phyloP scores from a whole-genome alignment of 2,113 vertebrate genomes.

The Gobiocypris rarus region DNA sequence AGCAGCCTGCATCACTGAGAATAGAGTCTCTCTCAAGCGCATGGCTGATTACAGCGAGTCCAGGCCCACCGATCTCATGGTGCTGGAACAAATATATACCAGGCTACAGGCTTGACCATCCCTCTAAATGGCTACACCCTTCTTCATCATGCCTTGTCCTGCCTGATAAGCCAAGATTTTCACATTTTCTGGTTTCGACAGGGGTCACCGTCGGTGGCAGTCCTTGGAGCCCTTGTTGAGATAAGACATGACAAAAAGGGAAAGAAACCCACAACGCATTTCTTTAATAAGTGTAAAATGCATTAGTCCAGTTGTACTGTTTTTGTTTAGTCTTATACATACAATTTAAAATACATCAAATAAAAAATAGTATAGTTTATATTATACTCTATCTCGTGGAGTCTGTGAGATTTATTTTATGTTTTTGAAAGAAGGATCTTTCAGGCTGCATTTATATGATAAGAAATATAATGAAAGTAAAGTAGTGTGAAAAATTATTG shows the following conservation, averaged over 20 bases:
- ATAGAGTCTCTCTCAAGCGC: conserved; percentile 49
- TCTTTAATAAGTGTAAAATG: background rate
- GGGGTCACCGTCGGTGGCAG: background rate
- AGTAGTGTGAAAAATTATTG: background rate
- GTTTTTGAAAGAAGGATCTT: too few species aligned
- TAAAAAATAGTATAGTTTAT: too few species aligned
- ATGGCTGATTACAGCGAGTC: conserved; percentile 46
- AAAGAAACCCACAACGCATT: background rate
- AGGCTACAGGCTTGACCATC: conserved; percentile 57
- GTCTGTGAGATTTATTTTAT: too few species aligned
- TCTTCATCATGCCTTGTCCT: conserved; percentile 55
- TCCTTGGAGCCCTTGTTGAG: background rate
- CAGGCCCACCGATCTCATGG: conserved; percentile 51
- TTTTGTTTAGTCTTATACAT: background rate
- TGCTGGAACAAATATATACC: conserved; percentile 68
- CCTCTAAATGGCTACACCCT: conserved; percentile 36
- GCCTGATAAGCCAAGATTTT: conserved; percentile 70
- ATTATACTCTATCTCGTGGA: too few species aligned
- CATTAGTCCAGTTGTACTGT: background rate
- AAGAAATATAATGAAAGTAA: background rate
- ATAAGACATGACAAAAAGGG: conserved; percentile 16
- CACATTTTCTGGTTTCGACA: conserved; percentile 48
- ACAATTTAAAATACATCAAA: background rate
- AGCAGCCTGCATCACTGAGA: conserved; percentile 43
- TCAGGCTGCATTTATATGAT: background rate